Percentiles rank a stretch among this genome's conserved stretches.
Conservation (phyloP, 2,113 vertebrate genomes). For the Mionectes macconnelli region DNA sequence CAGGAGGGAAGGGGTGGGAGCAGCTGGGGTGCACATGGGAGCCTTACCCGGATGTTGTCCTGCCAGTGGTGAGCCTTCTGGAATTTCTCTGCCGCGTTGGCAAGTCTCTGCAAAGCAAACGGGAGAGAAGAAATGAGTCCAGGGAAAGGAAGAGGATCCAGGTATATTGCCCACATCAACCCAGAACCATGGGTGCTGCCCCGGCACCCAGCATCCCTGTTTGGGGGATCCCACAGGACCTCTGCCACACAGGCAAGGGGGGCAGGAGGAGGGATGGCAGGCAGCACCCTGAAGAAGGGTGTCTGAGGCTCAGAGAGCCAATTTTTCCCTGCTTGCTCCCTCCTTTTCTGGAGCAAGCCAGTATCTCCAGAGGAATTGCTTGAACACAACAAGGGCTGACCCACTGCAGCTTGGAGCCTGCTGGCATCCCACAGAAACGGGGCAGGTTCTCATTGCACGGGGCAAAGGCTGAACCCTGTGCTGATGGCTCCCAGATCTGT, state of each 20-base stretch:
- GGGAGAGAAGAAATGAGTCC: constrained; percentile 12
- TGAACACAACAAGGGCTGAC: not conserved
- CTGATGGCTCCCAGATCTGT: not conserved
- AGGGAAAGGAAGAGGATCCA: not conserved
- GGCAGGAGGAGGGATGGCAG: not conserved
- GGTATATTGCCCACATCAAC: not conserved
- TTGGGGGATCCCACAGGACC: not conserved
- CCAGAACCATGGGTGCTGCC: fast-evolving
- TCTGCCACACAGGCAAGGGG: not conserved
- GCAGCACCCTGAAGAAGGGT: not conserved
- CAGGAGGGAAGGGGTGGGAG: not conserved
- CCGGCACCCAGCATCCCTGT: too few relatives aligned
- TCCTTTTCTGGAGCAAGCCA: not conserved
- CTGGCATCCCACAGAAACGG: fast-evolving
- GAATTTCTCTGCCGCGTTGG: constrained; percentile 89
- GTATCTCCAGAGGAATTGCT: not conserved
- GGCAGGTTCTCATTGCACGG: not conserved
- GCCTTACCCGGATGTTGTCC: constrained; percentile 92
- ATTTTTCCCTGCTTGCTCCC: not conserved
- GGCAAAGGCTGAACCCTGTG: not conserved
- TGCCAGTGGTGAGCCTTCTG: constrained; percentile 93
- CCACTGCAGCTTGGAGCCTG: too few relatives aligned
- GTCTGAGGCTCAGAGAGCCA: fast-evolving
- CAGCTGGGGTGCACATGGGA: fast-evolving
- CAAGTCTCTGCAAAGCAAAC: constrained; percentile 82